phyloP scores from a whole-genome alignment of 2,797 vertebrate genomes.

The Sorex maritimensis region DNA sequence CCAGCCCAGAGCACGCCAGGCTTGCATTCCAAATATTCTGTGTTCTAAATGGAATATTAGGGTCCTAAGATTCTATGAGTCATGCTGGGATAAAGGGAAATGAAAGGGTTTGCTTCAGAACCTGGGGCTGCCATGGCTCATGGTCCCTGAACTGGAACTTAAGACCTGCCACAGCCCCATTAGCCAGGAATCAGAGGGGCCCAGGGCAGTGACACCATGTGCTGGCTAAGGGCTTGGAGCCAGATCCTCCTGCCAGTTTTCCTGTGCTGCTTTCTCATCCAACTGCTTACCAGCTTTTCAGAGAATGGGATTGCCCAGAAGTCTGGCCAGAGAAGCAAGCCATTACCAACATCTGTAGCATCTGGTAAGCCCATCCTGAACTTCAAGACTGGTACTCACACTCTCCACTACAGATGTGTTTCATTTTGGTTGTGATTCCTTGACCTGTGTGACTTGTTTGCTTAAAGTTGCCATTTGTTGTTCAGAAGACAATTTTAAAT shows the following conservation, averaged over 20 bases:
- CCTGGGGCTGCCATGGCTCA: neutral
- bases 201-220: neutral
- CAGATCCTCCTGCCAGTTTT: constrained; percentile 75
- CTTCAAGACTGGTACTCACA: neutral
- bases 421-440: neutral
- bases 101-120: neutral
- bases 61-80: constrained; percentile 68
- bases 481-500: neutral
- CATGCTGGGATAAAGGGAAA: neutral
- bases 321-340: neutral
- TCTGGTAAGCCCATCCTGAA: neutral
- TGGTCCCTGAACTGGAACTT: accelerated
- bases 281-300: constrained; percentile 62
- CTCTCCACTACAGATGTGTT: accelerated
- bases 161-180: neutral
- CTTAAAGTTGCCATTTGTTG: neutral
- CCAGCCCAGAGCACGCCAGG: accelerated
- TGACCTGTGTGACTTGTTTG: neutral
- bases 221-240: neutral
- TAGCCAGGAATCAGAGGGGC: accelerated
- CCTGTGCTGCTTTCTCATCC: constrained; percentile 54
- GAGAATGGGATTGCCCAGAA: constrained; percentile 32
- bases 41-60: constrained; percentile 58
- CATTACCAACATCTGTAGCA: neutral
- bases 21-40: neutral